Evolutionary conservation across 2,113 vertebrate species (phyloP), one percentile per base, ranked within the genome.

Genomic region (Picathartes gymnocephalus): DNA sequence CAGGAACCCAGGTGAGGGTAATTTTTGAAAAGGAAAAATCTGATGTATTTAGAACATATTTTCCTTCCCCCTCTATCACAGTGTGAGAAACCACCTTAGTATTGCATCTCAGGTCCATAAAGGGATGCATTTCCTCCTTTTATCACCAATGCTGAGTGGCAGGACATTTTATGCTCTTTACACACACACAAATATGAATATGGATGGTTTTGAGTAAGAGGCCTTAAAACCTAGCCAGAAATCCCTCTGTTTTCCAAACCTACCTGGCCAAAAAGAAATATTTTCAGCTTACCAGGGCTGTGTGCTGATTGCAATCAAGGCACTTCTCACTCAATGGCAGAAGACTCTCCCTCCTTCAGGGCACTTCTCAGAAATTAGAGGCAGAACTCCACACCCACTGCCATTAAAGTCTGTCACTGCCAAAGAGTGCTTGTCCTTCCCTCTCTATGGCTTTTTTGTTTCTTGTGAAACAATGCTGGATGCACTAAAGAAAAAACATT

Each of bases 31-130:
- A 64, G 14, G 16, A 27, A 71, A 47, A 69, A 30, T 15, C 22
- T 42, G 60, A 37, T 40, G 25, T 24, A 11, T 10, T 45, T 6
- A n/a, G 73, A 85, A 50, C 2, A 1, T 37, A 12, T 40, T 45
- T 18, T 28, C 35, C 18, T 45, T 6, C 8, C 4, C 3, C 2
- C 13, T 33, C 23, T 56, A 40, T 3, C n/a, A 24, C 1, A 53
- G 15, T 8, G 37, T 61, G 54, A 87, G 66, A 60, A 93, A 18
- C 5, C 0, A 81, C 20, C 35, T 37, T 7, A 35, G 11, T 10
- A 48, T 35, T 58, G 47, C 39, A 61, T 13, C 47, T 54, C 37
- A 53, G 42, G n/a, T 12, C 24, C 54, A 24, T 7, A 28, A 57
- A 42, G 11, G 17, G 87, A 69, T 53, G 50, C 9, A 9, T 18